Evolutionary conservation across 1,140 invertebrate species (phyloP).

Genomic region (Tetragnatha versicolor): DNA sequence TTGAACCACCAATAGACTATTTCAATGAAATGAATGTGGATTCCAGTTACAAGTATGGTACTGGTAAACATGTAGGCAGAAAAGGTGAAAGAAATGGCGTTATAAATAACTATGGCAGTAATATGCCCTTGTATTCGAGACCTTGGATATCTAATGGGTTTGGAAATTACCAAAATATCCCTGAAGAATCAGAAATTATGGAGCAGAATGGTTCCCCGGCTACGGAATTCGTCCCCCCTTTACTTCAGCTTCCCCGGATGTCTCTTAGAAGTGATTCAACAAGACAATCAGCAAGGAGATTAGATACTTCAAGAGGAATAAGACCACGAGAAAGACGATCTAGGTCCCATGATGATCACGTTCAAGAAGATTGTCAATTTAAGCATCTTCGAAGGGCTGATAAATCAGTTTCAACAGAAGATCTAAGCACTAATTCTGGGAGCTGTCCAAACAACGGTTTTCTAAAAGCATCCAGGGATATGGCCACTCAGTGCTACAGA

Average conservation of each 20-base stretch:
- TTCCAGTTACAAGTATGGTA: background rate
- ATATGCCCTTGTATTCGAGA: background rate
- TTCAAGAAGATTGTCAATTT: background rate
- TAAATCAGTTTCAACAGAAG: slow-evolving; percentile 39
- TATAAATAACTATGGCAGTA: slow-evolving; percentile 7
- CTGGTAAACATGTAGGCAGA: background rate
- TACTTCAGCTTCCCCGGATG: background rate
- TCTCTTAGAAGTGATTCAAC: slow-evolving; percentile 1
- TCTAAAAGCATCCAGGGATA: slow-evolving; percentile 15
- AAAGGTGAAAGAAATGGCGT: background rate
- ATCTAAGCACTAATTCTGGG: background rate
- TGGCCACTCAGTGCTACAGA: slow-evolving; percentile 44
- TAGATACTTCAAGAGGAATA: background rate
- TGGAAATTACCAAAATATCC: background rate
- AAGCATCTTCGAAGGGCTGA: slow-evolving; percentile 26
- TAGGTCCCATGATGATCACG: slow-evolving; percentile 37
- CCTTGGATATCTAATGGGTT: background rate
- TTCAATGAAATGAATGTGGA: slow-evolving; percentile 12
- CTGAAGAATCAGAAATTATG: slow-evolving; percentile 4
- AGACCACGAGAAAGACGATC: slow-evolving; percentile 29
- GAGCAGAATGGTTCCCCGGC: background rate
- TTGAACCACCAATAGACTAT: slow-evolving; percentile 39
- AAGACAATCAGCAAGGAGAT: background rate
- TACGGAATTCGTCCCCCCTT: background rate
- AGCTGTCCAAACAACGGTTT: slow-evolving; percentile 2